phyloP scores from a whole-genome alignment of 1,140 invertebrate species.

The Habropoda laboriosa region DNA sequence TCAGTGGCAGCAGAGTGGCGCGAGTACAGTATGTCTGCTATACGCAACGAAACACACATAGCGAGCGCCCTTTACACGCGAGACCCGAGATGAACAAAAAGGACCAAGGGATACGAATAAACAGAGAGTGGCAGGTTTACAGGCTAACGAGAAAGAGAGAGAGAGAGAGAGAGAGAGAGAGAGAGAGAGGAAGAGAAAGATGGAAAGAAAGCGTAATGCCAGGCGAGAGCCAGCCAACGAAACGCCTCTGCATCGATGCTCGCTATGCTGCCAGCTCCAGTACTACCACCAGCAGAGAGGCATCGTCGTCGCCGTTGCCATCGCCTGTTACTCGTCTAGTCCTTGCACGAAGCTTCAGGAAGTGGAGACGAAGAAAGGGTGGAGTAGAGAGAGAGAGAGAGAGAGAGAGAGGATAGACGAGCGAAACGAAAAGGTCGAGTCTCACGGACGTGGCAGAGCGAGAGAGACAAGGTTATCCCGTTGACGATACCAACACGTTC shows the following conservation, averaged over 20 bases:
- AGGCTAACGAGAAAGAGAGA: background rate
- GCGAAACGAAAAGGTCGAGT: conserved; percentile 21
- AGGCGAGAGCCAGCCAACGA: conserved; percentile 22
- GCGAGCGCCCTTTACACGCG: conserved; percentile 25
- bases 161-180: conserved; percentile 1
- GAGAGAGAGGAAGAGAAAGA: conserved; percentile 1
- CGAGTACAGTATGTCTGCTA: background rate
- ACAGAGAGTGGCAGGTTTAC: conserved; percentile 19
- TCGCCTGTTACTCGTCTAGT: conserved; percentile 33
- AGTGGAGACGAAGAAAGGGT: conserved; percentile 27
- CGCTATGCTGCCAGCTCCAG: background rate
- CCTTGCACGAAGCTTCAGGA: conserved; percentile 17
- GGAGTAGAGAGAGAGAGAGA: no score
- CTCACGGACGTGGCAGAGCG: background rate
- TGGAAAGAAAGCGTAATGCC: background rate
- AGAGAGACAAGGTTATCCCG: background rate
- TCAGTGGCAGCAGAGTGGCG: no score
- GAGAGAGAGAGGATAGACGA: conserved; percentile 25
- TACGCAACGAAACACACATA: conserved; percentile 19
- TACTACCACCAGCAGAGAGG: background rate
- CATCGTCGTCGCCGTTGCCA: conserved; percentile 5
- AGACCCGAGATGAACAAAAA: conserved; percentile 23
- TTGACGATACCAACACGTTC: conserved; percentile 47
- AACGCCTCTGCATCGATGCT: conserved; percentile 26
- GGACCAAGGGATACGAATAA: conserved; percentile 22